Base-by-base conservation (phyloP, 2,888 invertebrate genomes). In the Acanthosepion esculentum region DNA sequence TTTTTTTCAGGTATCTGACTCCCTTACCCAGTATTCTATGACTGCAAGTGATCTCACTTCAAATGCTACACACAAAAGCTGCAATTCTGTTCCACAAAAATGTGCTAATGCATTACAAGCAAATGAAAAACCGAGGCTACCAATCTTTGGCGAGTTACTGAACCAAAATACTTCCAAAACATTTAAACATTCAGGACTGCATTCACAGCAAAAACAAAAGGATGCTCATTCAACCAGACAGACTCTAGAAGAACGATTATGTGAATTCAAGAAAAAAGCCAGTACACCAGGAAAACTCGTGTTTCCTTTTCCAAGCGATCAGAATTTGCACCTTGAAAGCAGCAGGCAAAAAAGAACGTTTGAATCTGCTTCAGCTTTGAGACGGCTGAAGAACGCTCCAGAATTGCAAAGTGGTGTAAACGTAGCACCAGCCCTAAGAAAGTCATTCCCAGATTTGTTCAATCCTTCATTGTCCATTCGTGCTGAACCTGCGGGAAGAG, bases 1-100 rank as follows among this genome's bases (percentile, higher is more conserved):
- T n/a, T 78, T n/a, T n/a, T 78, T 78, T n/a, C 78, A 78, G 78
- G 18, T 78, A 78, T 78, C 78, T n/a, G 78, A 78, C 78, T 78
- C 29, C 78, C 78, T 78, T n/a, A 78, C 78, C 8, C 29, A 78
- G n/a, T 78, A 78, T n/a, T 78, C 78, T 8, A 78, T 78, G 2
- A n/a, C n/a, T n/a, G 10, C 78, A 12, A 78, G 78, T n/a, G 78
- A 78, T n/a, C 78, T 78, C 10, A n/a, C n/a, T 29, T 29, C n/a
- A 29, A 78, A n/a, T n/a, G n/a, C n/a, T 10, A 78, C n/a, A 2
- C 78, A 15, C 78, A 78, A 78, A 78, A 78, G n/a, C n/a, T 78
- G 29, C n/a, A 8, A 78, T n/a, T n/a, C 78, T 29, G 29, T 18
- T 8, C n/a, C 29, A 12, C 78, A 78, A 78, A 29, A 78, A n/a